phyloP scores from a whole-genome alignment of 2,888 invertebrate species.

The Pseudococcus longispinus region DNA sequence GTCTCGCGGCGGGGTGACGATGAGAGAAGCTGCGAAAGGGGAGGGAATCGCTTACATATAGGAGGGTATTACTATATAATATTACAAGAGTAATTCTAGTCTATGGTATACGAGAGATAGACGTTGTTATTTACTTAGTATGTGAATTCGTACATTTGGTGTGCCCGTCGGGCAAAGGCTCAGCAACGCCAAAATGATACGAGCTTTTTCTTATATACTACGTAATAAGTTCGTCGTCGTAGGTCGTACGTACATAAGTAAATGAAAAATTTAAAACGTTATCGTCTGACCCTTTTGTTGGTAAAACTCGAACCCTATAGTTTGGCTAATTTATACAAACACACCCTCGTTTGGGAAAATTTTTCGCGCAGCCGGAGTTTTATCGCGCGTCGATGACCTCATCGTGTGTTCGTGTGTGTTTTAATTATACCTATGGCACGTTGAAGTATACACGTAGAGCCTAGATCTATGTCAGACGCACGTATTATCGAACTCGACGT shows the following conservation, averaged over 20 bases:
- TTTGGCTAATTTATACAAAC: conserved; percentile 7
- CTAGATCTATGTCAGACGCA: background rate
- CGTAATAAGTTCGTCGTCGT: too few species aligned
- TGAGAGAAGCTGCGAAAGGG: background rate
- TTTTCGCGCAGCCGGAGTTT: background rate
- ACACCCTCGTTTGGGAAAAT: conserved; percentile 6
- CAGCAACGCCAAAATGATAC: background rate
- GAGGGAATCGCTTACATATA: background rate
- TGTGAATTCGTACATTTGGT: background rate
- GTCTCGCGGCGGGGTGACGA: background rate
- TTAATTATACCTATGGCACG: background rate
- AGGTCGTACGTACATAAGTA: background rate
- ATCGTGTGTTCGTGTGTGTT: background rate
- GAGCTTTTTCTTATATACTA: background rate
- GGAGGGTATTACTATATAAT: background rate
- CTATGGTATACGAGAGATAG: background rate
- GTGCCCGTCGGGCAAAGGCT: background rate
- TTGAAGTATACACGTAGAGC: background rate
- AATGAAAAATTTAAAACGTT: conserved; percentile 22
- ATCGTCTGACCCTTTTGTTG: background rate
- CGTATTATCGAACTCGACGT: background rate
- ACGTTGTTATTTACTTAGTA: conserved; percentile 7
- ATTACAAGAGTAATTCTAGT: background rate
- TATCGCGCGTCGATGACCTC: background rate
- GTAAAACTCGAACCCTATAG: background rate